Evolutionary conservation across 2,888 invertebrate genomes (phyloP), one percentile per base, ranked within the genome.

Genomic region (Dasypogon diadema): DNA sequence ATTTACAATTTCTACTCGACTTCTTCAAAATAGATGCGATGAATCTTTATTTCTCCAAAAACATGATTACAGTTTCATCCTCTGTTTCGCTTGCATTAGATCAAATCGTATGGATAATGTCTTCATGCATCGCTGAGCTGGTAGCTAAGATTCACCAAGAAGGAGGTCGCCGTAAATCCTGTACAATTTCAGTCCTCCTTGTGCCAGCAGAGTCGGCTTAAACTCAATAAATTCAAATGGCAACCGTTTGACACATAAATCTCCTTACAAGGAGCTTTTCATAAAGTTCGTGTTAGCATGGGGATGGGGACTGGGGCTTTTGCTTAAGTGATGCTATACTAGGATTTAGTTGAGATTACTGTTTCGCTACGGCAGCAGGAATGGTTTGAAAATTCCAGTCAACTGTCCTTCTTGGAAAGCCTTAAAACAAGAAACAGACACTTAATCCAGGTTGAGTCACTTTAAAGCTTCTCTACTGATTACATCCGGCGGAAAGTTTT

Each of bases 191-290:
- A 37, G 76, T 51, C 37, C 16, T 48, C 72, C 55, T 55, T 56
- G 51, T 56, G 58, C 26, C 5, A 37, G 1, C 42, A 55, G 18
- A 14, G 63, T 55, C 16, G 74, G 56, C 74, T 76, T 76, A 65
- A 74, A 56, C 74, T 74, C 76, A 74, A 76, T 76, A 76, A 76
- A 76, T 76, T 76, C 56, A 74, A 76, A 76, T 74, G 34, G 73
- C 55, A 76, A 65, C 68, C 74, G 74, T 76, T 76, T 76, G 76
- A 76, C 76, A 76, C 65, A 76, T 76, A 74, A 76, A 74, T 76
- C 76, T 76, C 76, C 46, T 74, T 74, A 76, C 76, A 76, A 74
- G 76, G 56, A 76, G 51, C 74, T 76, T 76, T 76, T 74, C 76
- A 76, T 76, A 76, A 76, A 76, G 74, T 76, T 76, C 73, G 65